phyloP scores from a whole-genome alignment of 2,113 vertebrate species.

The Zosterops lateralis region DNA sequence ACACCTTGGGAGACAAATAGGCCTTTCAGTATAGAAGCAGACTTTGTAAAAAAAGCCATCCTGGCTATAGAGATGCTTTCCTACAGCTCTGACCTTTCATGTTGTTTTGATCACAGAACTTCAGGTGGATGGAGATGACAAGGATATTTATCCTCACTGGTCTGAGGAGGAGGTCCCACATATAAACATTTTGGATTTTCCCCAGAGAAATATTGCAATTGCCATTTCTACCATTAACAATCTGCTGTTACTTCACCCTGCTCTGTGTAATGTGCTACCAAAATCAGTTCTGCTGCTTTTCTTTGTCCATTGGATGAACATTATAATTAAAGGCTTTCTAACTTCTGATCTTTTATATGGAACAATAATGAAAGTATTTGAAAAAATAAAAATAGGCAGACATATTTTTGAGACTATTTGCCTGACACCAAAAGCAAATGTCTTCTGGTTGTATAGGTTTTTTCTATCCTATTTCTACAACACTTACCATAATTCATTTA shows the following conservation, averaged over 20 bases:
- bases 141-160: not conserved
- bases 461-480: slow-evolving; percentile 39
- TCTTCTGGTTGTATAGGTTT: not conserved
- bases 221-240: not conserved
- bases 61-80: not conserved
- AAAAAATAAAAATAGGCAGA: not conserved
- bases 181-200: not conserved
- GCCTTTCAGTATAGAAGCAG: not conserved
- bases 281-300: not conserved
- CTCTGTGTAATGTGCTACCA: not conserved
- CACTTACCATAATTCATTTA: slow-evolving; percentile 66
- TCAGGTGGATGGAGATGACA: not conserved
- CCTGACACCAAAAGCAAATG: not conserved
- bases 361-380: not conserved
- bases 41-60: not conserved
- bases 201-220: not conserved
- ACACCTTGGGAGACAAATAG: not conserved
- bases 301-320: not conserved
- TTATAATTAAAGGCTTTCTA: not conserved
- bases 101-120: not conserved
- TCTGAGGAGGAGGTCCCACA: not conserved
- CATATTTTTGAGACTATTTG: not conserved
- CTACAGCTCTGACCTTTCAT: not conserved
- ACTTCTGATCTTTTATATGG: not conserved
- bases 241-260: not conserved